These are phyloP conservation scores for Microvelia longipes DNA, from an alignment of 1,140 invertebrate genomes.

Conservation along the genomic window DNA sequence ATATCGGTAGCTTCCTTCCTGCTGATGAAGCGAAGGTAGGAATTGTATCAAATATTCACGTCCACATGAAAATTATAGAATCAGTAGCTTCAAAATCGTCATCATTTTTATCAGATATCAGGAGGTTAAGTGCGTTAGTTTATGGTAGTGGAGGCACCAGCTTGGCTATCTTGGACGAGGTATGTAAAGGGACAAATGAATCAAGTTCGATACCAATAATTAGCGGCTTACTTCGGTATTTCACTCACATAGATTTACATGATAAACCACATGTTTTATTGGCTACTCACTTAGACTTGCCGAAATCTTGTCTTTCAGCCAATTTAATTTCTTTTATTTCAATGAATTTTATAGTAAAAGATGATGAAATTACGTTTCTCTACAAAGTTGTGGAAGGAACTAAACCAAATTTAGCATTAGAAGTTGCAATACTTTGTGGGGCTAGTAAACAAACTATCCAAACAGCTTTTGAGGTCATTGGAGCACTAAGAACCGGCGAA, in stretches of 20 bases:
- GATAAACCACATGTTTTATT: conserved; percentile 10
- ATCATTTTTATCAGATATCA: conserved; percentile 9
- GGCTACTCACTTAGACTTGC: conserved; percentile 7
- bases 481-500: not conserved
- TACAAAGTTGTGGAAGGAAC: not conserved
- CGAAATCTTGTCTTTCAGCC: not conserved
- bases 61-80: conserved; percentile 37
- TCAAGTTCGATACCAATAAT: conserved; percentile 9
- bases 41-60: conserved; percentile 53
- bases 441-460: not conserved
- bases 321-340: not conserved
- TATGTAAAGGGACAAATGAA: conserved; percentile 13
- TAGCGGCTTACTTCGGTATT: conserved; percentile 6
- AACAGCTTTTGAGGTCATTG: not conserved
- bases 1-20: conserved; percentile 78
- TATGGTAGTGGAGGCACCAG: not conserved
- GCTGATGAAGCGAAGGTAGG: conserved; percentile 55
- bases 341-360: not conserved
- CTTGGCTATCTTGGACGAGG: conserved; percentile 10
- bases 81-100: conserved; percentile 9
- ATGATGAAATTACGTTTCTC: not conserved
- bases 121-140: conserved; percentile 6
- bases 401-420: not conserved
- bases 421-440: not conserved
- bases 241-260: not conserved